These are phyloP conservation scores for Gymnoscopelus braueri DNA, from an alignment of 2,797 vertebrate genomes.

Conservation along the genomic window DNA sequence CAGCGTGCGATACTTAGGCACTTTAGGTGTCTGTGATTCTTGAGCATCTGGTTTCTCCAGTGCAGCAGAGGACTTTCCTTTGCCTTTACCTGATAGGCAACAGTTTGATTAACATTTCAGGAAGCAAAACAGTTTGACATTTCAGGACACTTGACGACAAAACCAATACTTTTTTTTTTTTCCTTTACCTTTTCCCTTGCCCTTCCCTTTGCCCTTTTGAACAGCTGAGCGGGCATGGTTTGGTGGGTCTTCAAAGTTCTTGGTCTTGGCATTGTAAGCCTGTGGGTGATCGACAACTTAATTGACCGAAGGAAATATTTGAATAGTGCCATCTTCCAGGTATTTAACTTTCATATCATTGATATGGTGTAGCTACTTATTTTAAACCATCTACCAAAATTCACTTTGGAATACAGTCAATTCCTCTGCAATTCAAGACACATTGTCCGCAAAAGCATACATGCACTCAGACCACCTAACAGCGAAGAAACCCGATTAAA, in stretches of 20 bases:
- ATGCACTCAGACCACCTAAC: too few relatives aligned
- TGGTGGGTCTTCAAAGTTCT: conserved; percentile 95
- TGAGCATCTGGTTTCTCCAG: conserved; percentile 78
- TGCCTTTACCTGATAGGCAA: conserved; percentile 86
- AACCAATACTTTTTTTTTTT: too few relatives aligned
- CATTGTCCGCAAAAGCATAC: too few relatives aligned
- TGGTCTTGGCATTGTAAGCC: conserved; percentile 93
- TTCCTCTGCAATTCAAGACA: too few relatives aligned
- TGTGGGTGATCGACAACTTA: conserved; percentile 50
- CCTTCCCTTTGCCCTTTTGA: conserved; percentile 93
- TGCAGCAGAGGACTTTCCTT: conserved; percentile 73
- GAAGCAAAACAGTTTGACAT: neutral
- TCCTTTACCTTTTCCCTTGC: conserved; percentile 93
- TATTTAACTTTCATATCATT: too few relatives aligned
- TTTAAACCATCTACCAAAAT: too few relatives aligned
- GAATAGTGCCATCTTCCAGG: too few relatives aligned
- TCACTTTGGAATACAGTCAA: too few relatives aligned
- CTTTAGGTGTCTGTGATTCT: conserved; percentile 65
- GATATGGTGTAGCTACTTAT: too few relatives aligned
- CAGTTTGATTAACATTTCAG: neutral
- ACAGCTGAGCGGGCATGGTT: conserved; percentile 91
- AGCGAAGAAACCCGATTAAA: neutral
- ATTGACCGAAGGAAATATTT: neutral
- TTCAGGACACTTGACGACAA: too few relatives aligned
- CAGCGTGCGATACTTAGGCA: conserved; percentile 88